Conservation (phyloP, 2,797 vertebrate genomes). For the Lemur catta region DNA sequence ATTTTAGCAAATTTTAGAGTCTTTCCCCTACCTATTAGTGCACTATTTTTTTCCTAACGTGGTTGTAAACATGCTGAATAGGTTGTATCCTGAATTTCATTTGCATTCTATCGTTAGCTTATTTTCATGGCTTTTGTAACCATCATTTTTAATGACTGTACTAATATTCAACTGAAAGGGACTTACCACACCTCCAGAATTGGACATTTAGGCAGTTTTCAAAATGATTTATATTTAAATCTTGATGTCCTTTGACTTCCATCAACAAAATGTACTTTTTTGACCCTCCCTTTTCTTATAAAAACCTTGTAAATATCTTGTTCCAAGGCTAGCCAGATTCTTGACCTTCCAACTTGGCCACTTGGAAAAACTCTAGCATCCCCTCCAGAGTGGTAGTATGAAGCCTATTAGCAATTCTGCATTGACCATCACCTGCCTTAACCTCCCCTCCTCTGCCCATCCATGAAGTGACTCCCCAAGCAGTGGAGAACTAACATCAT, state of each 20-base stretch:
- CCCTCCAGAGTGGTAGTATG: rapidly evolving
- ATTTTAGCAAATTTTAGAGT: background rate
- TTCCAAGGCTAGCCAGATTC: background rate
- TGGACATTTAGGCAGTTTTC: background rate
- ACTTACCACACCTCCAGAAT: background rate
- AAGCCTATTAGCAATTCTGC: rapidly evolving
- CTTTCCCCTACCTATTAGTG: background rate
- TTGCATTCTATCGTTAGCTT: background rate
- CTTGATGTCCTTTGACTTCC: background rate
- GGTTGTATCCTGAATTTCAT: background rate
- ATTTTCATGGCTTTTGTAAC: constrained; percentile 2
- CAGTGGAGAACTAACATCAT: background rate
- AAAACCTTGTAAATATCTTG: background rate
- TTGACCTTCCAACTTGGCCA: background rate
- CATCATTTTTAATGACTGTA: background rate
- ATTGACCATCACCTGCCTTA: background rate
- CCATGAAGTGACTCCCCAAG: background rate
- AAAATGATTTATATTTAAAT: background rate
- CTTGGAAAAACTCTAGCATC: background rate
- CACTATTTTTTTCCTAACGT: background rate
- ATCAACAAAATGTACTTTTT: background rate
- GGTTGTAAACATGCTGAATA: background rate
- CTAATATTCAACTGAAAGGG: background rate
- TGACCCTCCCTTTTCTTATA: background rate
- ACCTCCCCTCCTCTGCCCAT: background rate